Percentiles rank a stretch among this genome's conserved stretches.
These are phyloP conservation scores for Perizoma affinitatum DNA, from an alignment of 2,888 invertebrate genomes.

Conservation along the genomic window DNA sequence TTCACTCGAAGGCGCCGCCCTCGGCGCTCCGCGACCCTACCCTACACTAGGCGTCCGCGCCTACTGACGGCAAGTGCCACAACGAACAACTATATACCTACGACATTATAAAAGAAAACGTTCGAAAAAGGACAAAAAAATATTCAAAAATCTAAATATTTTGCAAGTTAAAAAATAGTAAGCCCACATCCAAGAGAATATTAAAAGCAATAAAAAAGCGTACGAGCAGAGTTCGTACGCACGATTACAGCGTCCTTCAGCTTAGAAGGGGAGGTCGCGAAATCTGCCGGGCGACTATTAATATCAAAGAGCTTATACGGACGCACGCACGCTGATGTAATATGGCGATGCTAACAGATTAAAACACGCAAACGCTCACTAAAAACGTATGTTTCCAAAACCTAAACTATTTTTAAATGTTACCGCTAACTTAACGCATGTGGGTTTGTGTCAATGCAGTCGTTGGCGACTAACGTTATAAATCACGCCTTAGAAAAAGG, in stretches of 20 bases:
- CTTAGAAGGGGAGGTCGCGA: slow-evolving; percentile 61
- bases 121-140: slow-evolving; percentile 59
- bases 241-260: slow-evolving; percentile 52
- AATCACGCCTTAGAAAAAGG: slow-evolving; percentile 36
- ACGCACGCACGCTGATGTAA: slow-evolving; percentile 37
- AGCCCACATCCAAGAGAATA: slow-evolving; percentile 80
- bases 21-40: slow-evolving; percentile 32
- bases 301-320: slow-evolving; percentile 48
- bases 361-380: slow-evolving; percentile 48
- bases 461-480: slow-evolving; percentile 44
- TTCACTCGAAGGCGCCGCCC: slow-evolving; percentile 46
- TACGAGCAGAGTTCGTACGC: slow-evolving; percentile 50
- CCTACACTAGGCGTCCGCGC: slow-evolving; percentile 38
- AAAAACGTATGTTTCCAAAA: slow-evolving; percentile 40
- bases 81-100: slow-evolving; percentile 43
- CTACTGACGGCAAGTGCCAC: slow-evolving; percentile 30
- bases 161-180: slow-evolving; percentile 48
- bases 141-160: slow-evolving; percentile 53
- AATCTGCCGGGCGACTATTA: slow-evolving; percentile 50
- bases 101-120: slow-evolving; percentile 77
- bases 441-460: slow-evolving; percentile 82
- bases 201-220: slow-evolving; percentile 70
- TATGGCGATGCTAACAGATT: slow-evolving; percentile 43
- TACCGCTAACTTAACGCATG: slow-evolving; percentile 70
- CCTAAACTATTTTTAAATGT: slow-evolving; percentile 38